These are phyloP conservation scores for Amyelois transitella DNA, from an alignment of 1,140 invertebrate genomes.

Conservation along the genomic window DNA sequence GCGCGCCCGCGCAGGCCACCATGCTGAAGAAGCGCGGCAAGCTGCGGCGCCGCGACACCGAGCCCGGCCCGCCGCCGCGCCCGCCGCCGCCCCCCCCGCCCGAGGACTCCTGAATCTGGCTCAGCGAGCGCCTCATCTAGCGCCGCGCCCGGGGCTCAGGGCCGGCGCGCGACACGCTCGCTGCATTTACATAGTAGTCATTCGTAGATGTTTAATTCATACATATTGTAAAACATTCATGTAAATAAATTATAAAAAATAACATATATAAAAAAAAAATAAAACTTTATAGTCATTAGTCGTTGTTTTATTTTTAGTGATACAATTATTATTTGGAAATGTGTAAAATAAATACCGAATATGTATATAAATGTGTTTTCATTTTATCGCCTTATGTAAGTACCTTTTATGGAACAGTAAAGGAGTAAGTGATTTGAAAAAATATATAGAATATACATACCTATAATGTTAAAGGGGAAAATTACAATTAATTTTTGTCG, in stretches of 20 bases:
- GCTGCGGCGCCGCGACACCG: constrained; percentile 95
- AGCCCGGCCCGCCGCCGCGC: constrained; percentile 89
- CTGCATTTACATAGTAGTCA: constrained; percentile 20
- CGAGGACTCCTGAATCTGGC: constrained; percentile 76
- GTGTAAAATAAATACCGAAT: constrained; percentile 47
- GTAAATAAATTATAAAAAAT: constrained; percentile 57
- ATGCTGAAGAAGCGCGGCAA: constrained; percentile 94
- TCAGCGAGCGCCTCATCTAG: constrained; percentile 79
- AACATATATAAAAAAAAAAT: constrained; percentile 61
- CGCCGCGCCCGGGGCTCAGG: constrained; percentile 77
- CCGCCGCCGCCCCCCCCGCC: constrained; percentile 69
- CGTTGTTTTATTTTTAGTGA: constrained; percentile 58
- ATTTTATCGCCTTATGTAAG: constrained; percentile 21
- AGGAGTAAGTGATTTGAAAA: too few species aligned
- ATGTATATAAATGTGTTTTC: constrained; percentile 29
- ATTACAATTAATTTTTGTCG: too few species aligned
- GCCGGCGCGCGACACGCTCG: constrained; percentile 63
- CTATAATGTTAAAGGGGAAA: too few species aligned
- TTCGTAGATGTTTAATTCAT: neutral
- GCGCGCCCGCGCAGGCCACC: constrained; percentile 82
- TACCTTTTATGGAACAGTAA: too few species aligned
- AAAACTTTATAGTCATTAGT: constrained; percentile 55
- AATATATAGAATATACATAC: too few species aligned
- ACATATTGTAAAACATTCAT: constrained; percentile 7
- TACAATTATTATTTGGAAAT: constrained; percentile 29